Conservation (phyloP, 2,113 vertebrate genomes). For the Chelonoidis abingdonii region DNA sequence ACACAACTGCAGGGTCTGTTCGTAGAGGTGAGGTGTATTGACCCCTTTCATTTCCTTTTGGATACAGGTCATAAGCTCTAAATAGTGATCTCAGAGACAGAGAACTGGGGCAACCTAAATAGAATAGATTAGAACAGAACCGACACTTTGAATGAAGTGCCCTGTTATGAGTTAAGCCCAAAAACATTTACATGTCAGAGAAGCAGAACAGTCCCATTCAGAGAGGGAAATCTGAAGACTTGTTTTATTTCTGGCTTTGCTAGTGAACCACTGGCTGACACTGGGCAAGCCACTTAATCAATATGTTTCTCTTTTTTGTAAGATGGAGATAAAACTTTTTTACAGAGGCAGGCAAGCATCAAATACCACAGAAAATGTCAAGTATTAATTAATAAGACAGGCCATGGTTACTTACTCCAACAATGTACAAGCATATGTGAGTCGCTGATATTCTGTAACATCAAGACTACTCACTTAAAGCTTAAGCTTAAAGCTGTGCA, state of each 20-base stretch:
- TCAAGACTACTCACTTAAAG: not conserved
- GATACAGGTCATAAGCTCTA: accelerated
- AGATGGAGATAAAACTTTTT: not conserved
- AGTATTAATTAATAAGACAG: not conserved
- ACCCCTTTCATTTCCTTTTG: accelerated
- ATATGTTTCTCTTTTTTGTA: not conserved
- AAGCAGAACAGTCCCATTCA: not conserved
- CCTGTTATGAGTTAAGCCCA: not conserved
- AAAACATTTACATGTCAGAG: not conserved
- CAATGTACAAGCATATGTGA: accelerated
- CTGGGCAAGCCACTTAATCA: not conserved
- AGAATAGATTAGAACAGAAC: not conserved
- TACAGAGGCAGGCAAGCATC: not conserved
- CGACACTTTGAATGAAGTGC: not conserved
- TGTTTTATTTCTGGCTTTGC: not conserved
- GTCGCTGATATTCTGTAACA: not conserved
- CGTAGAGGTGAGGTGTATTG: not conserved
- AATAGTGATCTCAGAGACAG: not conserved
- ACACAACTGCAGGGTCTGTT: not conserved
- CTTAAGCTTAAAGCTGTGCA: not conserved
- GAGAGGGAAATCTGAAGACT: not conserved
- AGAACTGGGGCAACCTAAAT: not conserved
- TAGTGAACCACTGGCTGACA: not conserved
- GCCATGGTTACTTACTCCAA: not conserved
- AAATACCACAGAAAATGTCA: not conserved